Evolutionary conservation across 2,888 invertebrate genomes (phyloP).

Genomic region (Fragum whitleyi): DNA sequence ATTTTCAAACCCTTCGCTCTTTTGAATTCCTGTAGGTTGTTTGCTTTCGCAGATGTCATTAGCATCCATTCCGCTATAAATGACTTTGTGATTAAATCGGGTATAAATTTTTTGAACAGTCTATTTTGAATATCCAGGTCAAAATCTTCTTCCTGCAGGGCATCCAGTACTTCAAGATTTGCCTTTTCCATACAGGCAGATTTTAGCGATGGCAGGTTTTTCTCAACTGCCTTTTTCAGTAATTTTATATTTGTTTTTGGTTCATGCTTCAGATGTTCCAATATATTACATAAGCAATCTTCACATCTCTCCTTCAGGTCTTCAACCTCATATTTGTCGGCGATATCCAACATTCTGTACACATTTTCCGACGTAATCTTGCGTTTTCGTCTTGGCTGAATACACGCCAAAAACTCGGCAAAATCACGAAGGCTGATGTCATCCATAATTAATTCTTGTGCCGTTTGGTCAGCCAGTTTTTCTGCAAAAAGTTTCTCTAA

Average conservation of each 20-base stretch:
- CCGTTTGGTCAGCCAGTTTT: background rate
- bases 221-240: background rate
- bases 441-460: background rate
- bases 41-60: too few relatives aligned
- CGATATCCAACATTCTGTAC: background rate
- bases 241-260: background rate
- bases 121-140: too few relatives aligned
- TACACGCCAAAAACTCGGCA: constrained; percentile 11
- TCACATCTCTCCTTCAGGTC: background rate
- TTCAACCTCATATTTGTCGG: constrained; percentile 6
- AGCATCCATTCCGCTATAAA: too few relatives aligned
- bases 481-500: background rate
- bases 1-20: too few relatives aligned
- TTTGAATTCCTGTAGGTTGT: too few relatives aligned
- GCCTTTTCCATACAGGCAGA: background rate
- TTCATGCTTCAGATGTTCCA: background rate
- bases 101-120: too few relatives aligned
- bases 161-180: background rate
- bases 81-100: too few relatives aligned
- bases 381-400: background rate
- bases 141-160: background rate
- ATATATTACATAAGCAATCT: background rate
- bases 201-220: background rate
- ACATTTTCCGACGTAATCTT: constrained; percentile 4
- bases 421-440: background rate